Conservation (phyloP, 2,113 vertebrate species). For the Setophaga kirtlandii region DNA sequence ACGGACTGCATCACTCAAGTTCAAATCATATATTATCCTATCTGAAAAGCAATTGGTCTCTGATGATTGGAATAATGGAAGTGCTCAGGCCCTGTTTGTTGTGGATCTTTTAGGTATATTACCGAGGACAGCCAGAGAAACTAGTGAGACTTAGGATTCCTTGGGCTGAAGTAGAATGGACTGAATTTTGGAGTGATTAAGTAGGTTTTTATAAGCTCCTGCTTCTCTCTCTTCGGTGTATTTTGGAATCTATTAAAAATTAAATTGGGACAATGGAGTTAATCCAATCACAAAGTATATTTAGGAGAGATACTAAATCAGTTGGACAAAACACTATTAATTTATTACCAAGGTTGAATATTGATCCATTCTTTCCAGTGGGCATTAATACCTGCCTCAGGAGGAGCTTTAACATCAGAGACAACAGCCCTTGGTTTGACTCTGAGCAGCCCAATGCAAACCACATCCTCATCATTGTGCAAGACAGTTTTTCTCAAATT, state of each 20-base stretch:
- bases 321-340: conserved; percentile 33
- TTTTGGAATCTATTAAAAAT: neutral
- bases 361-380: neutral
- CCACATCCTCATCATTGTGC: neutral
- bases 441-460: neutral
- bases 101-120: conserved; percentile 71
- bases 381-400: neutral
- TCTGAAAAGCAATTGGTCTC: neutral
- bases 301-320: neutral
- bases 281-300: neutral
- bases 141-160: conserved; percentile 84
- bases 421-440: neutral
- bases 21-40: neutral
- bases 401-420: neutral
- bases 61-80: neutral
- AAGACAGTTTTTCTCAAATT: neutral
- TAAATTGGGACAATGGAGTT: neutral
- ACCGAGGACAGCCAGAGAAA: conserved; percentile 62
- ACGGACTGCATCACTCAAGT: neutral
- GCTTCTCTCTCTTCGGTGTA: neutral
- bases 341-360: neutral
- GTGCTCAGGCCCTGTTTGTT: conserved; percentile 6
- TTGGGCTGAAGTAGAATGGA: conserved; percentile 91
- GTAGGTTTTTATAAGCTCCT: conserved; percentile 67
- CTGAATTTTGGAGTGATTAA: conserved; percentile 87